phyloP scores from a whole-genome alignment of 30 jellyfish, hydroid and myxozoan species.

The Aurelia sp. region DNA sequence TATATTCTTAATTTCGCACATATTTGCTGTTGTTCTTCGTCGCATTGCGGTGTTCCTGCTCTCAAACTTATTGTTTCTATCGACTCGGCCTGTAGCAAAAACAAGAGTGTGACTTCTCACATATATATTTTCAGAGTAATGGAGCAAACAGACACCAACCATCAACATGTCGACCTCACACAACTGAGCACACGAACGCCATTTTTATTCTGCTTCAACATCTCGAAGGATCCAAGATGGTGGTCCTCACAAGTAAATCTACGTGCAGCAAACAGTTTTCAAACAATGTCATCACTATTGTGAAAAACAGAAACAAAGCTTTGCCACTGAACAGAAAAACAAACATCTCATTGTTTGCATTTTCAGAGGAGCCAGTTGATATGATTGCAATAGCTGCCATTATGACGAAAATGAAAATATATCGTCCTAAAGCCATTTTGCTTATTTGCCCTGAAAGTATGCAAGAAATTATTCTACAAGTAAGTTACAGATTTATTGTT shows the following conservation, averaged over 20 bases:
- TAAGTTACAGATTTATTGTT: background rate
- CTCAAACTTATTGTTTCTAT: no score
- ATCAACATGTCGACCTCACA: background rate
- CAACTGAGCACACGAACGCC: conserved; percentile 34
- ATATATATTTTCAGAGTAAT: no score
- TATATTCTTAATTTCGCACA: no score
- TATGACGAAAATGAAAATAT: conserved; percentile 6
- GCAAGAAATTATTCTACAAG: conserved; percentile 43
- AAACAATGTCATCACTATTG: background rate
- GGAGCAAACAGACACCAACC: no score
- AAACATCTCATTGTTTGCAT: conserved; percentile 5
- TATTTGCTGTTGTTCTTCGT: no score
- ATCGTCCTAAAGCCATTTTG: conserved; percentile 5
- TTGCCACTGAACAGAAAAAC: background rate
- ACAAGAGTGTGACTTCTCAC: no score
- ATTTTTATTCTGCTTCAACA: conserved; percentile 20
- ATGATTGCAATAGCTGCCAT: conserved; percentile 2
- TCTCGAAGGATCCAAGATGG: conserved; percentile 28
- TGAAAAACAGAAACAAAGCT: background rate
- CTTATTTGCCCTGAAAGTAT: background rate
- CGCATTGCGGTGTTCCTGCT: no score
- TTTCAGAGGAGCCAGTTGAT: conserved; percentile 7
- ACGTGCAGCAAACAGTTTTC: conserved; percentile 33
- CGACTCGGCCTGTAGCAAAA: no score
- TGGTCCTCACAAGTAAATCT: conserved; percentile 38